Percentiles rank a stretch among this genome's conserved stretches.
phyloP scores from a whole-genome alignment of 2,113 vertebrate genomes.

The Dascyllus trimaculatus region DNA sequence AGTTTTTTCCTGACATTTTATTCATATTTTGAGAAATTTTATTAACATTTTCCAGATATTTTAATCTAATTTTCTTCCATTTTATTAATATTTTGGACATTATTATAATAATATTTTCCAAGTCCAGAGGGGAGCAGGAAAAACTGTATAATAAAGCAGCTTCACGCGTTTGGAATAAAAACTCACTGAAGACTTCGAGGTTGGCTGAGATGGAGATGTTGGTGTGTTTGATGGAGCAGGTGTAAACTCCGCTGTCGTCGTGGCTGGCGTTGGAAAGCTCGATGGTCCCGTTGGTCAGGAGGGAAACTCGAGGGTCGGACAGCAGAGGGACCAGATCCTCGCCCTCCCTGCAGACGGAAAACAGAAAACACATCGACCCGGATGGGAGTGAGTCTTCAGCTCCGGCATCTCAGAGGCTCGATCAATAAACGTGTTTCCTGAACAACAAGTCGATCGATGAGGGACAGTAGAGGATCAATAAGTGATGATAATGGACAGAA shows the following conservation, averaged over 20 bases:
- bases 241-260: slow-evolving; percentile 82
- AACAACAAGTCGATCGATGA: background rate
- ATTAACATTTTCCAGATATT: too few species aligned
- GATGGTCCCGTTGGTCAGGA: slow-evolving; percentile 85
- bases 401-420: too few species aligned
- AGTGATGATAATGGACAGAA: background rate
- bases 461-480: slow-evolving; percentile 26
- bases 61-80: too few species aligned
- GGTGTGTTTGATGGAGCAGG: slow-evolving; percentile 81
- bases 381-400: too few species aligned
- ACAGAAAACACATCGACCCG: too few species aligned
- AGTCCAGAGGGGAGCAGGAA: too few species aligned
- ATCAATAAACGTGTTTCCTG: background rate
- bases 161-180: too few species aligned
- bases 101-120: too few species aligned
- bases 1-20: too few species aligned
- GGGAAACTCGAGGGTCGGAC: slow-evolving; percentile 80
- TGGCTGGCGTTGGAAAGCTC: slow-evolving; percentile 73
- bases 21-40: too few species aligned
- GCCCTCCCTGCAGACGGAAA: slow-evolving; percentile 77
- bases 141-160: too few species aligned
- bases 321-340: slow-evolving; percentile 69
- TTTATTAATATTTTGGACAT: too few species aligned
- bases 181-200: slow-evolving; percentile 88
- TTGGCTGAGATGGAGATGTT: slow-evolving; percentile 84